Base-by-base conservation (phyloP, 2,113 vertebrate genomes). In the Collichthys lucidus region DNA sequence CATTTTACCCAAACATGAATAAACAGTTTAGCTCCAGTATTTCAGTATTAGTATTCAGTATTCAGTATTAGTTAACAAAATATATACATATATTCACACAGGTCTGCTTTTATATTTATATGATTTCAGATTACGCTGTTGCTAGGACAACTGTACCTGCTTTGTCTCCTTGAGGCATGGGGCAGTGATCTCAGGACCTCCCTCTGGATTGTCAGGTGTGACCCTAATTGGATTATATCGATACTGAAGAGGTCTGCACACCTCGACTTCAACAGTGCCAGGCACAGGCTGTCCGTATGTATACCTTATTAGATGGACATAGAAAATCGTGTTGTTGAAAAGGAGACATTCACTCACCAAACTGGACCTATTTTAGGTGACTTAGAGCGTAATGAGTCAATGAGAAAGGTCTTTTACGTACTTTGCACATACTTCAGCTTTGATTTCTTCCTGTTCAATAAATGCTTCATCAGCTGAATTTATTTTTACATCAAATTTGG, bases 201-300 rank as follows among this genome's bases (percentile, higher is more conserved):
- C 31, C 4, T 59, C 31, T 24, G 20, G 56, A 17, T n/a, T 0
- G 0, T 59, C 11, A 22, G 2, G 9, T 0, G 0, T 0, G 0
- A 1, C 7, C 7, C 7, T 8, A 8, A 35, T 35, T 8, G 35
- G 35, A 35, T 8, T 35, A 35, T 35, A 35, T 35, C 6, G 35
- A 35, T 35, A 35, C 0, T 4, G 0, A 9, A 69, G 0, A 17
- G 78, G 78, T 80, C 89, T 80, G 49, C 92, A 94, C 29, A 92
- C 2, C 9, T 72, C 4, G 2, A 93, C 2, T 0, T 11, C 26
- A 7, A 83, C 65, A 52, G 11, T 82, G n/a, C 92, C 95, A 40
- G 93, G 87, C 4, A 95, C 94, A 57, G 94, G 89, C 74, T 95
- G 93, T 47, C 90, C 88, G 29, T 85, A 94, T 1, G 94, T 95